phyloP scores from a whole-genome alignment of 1,140 invertebrate species.

The Lordiphosa clarofinis region DNA sequence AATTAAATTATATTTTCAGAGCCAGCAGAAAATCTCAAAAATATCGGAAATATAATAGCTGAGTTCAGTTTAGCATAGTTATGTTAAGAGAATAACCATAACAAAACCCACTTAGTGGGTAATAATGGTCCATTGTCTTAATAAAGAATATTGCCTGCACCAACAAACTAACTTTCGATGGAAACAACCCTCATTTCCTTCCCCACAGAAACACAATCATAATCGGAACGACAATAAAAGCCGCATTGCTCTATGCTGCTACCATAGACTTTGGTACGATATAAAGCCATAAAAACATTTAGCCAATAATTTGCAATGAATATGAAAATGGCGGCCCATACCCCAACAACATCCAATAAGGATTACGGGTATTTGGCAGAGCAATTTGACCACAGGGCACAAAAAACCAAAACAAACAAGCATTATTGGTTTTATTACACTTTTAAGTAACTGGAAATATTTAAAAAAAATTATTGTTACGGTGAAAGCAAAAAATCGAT shows the following conservation, averaged over 20 bases:
- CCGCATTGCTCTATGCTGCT: conserved; percentile 12
- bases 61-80: too few species aligned
- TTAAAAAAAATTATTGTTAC: conserved; percentile 34
- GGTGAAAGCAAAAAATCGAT: conserved; percentile 33
- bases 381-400: neutral
- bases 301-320: conserved; percentile 67
- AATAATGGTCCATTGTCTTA: too few species aligned
- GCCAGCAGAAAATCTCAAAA: too few species aligned
- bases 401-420: conserved; percentile 13
- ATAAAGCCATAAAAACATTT: conserved; percentile 58
- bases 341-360: conserved; percentile 11
- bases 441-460: conserved; percentile 52
- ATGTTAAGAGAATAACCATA: too few species aligned
- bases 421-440: conserved; percentile 34
- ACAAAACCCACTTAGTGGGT: too few species aligned
- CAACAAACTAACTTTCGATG: neutral
- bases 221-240: too few species aligned
- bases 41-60: too few species aligned
- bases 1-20: too few species aligned
- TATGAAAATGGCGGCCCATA: conserved; percentile 43
- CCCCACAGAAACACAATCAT: neutral
- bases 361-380: conserved; percentile 23
- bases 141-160: too few species aligned
- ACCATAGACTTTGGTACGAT: conserved; percentile 8
- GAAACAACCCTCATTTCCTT: conserved; percentile 21